Percentiles rank a stretch among this genome's conserved stretches.
These are phyloP conservation scores for Idaea biselata DNA, from an alignment of 2,888 invertebrate species.

Conservation along the genomic window DNA sequence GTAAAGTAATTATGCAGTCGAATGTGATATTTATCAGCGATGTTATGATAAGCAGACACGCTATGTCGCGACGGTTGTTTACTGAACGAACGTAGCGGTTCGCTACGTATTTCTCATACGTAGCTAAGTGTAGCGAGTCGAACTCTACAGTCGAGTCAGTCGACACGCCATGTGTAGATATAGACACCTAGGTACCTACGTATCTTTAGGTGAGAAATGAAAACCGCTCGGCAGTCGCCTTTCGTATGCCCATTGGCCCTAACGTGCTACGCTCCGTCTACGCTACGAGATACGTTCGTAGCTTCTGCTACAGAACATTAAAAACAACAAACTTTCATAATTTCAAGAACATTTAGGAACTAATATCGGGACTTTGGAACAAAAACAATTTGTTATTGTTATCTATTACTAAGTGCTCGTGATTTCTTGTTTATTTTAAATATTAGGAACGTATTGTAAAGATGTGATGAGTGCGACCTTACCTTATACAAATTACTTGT, in stretches of 20 bases:
- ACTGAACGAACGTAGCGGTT: conserved; percentile 36
- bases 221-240: conserved; percentile 48
- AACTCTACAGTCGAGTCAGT: conserved; percentile 14
- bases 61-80: conserved; percentile 45
- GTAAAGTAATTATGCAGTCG: conserved; percentile 37
- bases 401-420: conserved; percentile 21
- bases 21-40: conserved; percentile 42
- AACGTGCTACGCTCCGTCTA: conserved; percentile 40
- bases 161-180: conserved; percentile 22
- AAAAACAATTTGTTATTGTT: not conserved
- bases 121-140: conserved; percentile 26
- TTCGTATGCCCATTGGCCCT: conserved; percentile 41
- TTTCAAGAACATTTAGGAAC: not conserved
- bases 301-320: conserved; percentile 15
- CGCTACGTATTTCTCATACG: not conserved
- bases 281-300: conserved; percentile 54
- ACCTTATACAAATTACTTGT: conserved; percentile 24
- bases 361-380: not conserved
- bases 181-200: conserved; percentile 12
- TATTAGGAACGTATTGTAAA: conserved; percentile 31
- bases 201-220: conserved; percentile 24
- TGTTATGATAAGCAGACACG: conserved; percentile 47
- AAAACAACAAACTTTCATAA: not conserved
- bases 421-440: conserved; percentile 38
- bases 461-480: conserved; percentile 35